Percentiles rank a stretch among this genome's conserved stretches.
These are phyloP conservation scores for Trachelus stipa DNA, from an alignment of 2,888 invertebrate species.

Conservation along the genomic window DNA sequence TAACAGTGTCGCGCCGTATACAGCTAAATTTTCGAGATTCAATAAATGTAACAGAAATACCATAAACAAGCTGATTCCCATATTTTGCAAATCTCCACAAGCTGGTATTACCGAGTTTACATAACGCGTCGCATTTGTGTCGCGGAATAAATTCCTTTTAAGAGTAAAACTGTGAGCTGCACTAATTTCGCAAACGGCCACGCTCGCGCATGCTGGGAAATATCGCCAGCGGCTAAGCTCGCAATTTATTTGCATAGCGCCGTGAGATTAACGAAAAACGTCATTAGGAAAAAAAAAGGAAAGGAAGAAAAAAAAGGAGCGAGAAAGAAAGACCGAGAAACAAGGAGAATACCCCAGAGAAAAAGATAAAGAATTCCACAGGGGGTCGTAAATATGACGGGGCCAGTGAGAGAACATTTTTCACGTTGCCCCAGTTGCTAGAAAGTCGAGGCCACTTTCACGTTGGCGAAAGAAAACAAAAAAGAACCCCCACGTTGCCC, in stretches of 20 bases:
- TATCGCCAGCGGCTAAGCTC: not conserved
- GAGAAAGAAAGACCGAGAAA: not conserved
- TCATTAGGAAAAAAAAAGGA: not conserved
- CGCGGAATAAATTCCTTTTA: not conserved
- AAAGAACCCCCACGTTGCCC: not conserved
- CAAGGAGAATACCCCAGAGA: not conserved
- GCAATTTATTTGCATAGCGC: slow-evolving; percentile 7
- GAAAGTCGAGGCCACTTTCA: not conserved
- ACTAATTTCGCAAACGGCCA: not conserved
- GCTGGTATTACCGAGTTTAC: not conserved
- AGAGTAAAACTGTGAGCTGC: not conserved
- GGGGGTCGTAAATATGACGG: slow-evolving; percentile 5
- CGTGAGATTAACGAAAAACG: slow-evolving; percentile 4
- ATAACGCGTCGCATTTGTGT: no score
- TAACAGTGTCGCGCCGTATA: not conserved
- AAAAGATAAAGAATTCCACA: not conserved
- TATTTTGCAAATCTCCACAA: not conserved
- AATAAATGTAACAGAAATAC: no score
- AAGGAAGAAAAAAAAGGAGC: not conserved
- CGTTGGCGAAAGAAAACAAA: not conserved
- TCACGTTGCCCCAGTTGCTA: slow-evolving; percentile 1
- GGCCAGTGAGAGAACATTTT: not conserved
- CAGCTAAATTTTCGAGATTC: not conserved
- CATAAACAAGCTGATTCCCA: not conserved
- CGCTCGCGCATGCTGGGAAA: not conserved